phyloP scores from a whole-genome alignment of 2,113 vertebrate species.

The Callithrix jacchus region DNA sequence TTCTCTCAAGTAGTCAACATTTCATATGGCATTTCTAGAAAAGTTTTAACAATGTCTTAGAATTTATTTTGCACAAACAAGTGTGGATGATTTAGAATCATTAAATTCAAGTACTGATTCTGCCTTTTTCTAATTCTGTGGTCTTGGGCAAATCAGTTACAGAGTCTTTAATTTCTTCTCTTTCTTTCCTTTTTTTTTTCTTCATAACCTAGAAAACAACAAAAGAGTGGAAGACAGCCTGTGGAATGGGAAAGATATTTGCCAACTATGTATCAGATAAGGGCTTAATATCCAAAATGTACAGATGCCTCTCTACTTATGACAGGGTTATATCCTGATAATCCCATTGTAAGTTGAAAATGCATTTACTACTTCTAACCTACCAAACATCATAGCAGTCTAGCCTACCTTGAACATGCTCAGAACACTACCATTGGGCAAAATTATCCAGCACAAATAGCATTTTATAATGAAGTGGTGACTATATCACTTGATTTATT shows the following conservation, averaged over 20 bases:
- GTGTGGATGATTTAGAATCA: neutral
- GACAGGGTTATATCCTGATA: neutral
- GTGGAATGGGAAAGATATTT: neutral
- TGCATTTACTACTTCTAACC: neutral
- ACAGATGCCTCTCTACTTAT: neutral
- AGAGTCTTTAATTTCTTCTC: neutral
- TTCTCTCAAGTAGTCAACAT: neutral
- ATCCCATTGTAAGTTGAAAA: neutral
- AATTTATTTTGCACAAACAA: constrained; percentile 31
- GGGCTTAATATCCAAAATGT: neutral
- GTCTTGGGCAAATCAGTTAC: neutral
- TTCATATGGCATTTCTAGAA: neutral
- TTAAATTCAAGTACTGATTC: neutral
- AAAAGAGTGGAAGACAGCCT: neutral
- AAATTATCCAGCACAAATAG: neutral
- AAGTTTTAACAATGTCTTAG: neutral
- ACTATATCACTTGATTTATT: neutral
- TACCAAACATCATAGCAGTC: neutral
- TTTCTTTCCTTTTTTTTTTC: neutral
- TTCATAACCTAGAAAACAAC: neutral
- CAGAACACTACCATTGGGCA: neutral
- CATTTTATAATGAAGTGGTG: neutral
- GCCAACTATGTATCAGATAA: neutral
- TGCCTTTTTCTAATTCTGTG: neutral
- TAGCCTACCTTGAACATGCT: neutral